Conservation (phyloP, 1,140 invertebrate genomes). For the Tribolium madens region DNA sequence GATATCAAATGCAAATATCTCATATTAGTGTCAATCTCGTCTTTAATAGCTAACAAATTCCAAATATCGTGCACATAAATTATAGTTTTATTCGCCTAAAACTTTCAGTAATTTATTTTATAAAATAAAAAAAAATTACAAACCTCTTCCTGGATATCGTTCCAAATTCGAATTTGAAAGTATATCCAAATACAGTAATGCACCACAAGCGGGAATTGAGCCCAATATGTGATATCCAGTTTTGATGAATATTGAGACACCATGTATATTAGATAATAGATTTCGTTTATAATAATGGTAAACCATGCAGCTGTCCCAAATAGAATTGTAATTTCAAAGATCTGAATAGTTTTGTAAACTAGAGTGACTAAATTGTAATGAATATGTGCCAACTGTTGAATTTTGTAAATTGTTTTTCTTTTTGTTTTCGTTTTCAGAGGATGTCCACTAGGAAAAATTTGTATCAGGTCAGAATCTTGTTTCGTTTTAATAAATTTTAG, state of each 20-base stretch:
- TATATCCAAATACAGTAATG: constrained; percentile 6
- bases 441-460: neutral
- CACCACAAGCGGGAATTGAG: neutral
- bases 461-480: neutral
- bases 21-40: neutral
- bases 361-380: neutral
- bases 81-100: constrained; percentile 6
- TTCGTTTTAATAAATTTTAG: neutral
- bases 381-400: neutral
- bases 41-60: neutral
- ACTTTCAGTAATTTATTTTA: neutral
- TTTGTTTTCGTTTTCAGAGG: neutral
- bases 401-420: neutral
- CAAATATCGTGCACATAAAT: neutral
- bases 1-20: constrained; percentile 2
- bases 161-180: constrained; percentile 7
- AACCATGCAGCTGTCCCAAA: neutral
- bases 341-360: neutral
- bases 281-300: neutral
- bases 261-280: constrained; percentile 1
- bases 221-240: neutral
- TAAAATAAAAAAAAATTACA: neutral
- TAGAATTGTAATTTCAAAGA: neutral
- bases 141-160: constrained; percentile 2
- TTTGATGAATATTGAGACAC: neutral